Evolutionary conservation across 35 echinoderm and acorn worm genomes (phyloP), one percentile per base, ranked within the genome.

Genomic region (Hemicentrotus pulcherrimus): DNA sequence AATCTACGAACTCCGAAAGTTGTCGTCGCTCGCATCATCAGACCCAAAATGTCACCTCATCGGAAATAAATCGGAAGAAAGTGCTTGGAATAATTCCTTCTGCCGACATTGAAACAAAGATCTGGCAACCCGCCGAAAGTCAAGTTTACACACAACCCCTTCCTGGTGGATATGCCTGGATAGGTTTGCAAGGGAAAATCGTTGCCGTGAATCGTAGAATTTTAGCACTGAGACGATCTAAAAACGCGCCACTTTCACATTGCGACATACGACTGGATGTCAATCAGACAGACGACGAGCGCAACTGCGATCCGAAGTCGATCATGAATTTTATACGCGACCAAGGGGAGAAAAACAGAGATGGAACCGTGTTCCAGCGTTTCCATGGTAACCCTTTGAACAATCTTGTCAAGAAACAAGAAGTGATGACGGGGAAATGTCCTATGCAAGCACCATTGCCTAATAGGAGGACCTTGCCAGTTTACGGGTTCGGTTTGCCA

Each of bases 341-440:
- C 31, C 32, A 31, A 58, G 47, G 5, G 11, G n/a, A 93, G 45
- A 22, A 30, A 1, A 31, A 31, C 12, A 31, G 35, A 24, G 91
- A 50, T 32, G 48, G 28, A 24, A 47, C 11, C 6, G 6, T 32
- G 10, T 93, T 14, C 24, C 91, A 47, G n/a, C 91, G 47, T n/a
- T 93, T 93, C 13, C 28, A 58, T 93, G 46, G 46, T n/a, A 93
- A 93, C 91, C 47, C 91, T 12, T 58, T 93, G n/a, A 93, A 93
- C 91, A 93, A 90, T 47, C 32, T 90, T 0, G 14, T 47, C 88
- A 47, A 13, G n/a, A 5, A 90, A 33, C 31, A 90, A 33, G 12
- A 28, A 45, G 32, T 90, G 88, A 90, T 90, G 32, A 18, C 46
- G 31, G 88, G 46, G n/a, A 90, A 47, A 30, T 30, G 4, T 90